Conservation (phyloP, 2,888 invertebrate species). For the Dendrolimus pini region DNA sequence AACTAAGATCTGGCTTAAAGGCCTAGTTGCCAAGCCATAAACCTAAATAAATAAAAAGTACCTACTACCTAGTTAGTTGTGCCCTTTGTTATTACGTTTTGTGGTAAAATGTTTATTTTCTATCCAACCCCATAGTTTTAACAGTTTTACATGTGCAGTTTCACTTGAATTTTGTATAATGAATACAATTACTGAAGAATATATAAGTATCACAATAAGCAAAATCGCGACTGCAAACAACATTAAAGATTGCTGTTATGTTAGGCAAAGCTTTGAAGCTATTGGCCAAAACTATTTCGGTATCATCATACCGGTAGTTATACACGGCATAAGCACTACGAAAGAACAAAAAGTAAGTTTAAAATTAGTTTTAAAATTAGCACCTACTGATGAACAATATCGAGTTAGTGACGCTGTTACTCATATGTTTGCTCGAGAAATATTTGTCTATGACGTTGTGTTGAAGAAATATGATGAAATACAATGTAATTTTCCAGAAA, state of each 20-base stretch:
- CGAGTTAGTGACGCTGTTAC: conserved; percentile 59
- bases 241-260: conserved; percentile 29
- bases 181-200: conserved; percentile 22
- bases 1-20: too few relatives aligned
- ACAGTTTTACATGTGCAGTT: too few relatives aligned
- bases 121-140: too few relatives aligned
- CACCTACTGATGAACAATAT: conserved; percentile 54
- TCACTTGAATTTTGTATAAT: conserved; percentile 12
- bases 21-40: too few relatives aligned
- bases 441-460: conserved; percentile 47
- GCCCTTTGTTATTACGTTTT: too few relatives aligned
- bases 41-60: too few relatives aligned
- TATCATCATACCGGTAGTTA: conserved; percentile 42
- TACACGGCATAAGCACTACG: conserved; percentile 26
- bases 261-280: conserved; percentile 33
- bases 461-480: conserved; percentile 35
- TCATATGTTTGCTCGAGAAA: conserved; percentile 50
- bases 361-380: conserved; percentile 51
- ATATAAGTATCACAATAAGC: conserved; percentile 20
- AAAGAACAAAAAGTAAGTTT: conserved; percentile 20
- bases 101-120: too few relatives aligned
- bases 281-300: conserved; percentile 65
- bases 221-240: conserved; percentile 18
- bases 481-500: conserved; percentile 19
- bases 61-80: too few relatives aligned